Evolutionary conservation across 35 echinoderm and acorn worm genomes (phyloP).

Genomic region (Apostichopus japonicus): DNA sequence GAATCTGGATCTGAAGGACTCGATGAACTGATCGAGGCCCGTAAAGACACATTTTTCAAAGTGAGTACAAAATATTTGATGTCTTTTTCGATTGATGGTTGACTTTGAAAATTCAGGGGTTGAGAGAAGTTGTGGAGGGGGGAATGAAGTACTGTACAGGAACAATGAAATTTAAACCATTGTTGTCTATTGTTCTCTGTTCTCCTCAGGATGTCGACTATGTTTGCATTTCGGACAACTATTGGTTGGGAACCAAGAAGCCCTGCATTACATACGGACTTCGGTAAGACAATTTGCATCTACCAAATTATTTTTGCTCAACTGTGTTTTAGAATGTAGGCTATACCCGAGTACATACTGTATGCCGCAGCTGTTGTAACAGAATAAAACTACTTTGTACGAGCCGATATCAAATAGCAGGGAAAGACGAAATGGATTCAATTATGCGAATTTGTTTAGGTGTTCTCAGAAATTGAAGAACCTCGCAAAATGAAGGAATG

Average conservation of each 20-base stretch:
- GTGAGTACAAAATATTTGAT: conserved; percentile 51
- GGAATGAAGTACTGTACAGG: too few relatives aligned
- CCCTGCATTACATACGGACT: conserved; percentile 95
- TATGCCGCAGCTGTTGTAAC: too few relatives aligned
- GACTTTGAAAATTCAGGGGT: background rate
- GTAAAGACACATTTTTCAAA: conserved; percentile 94
- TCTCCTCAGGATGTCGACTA: conserved; percentile 86
- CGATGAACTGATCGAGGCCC: conserved; percentile 76
- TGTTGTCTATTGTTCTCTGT: background rate
- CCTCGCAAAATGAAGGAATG: too few relatives aligned
- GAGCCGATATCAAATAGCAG: too few relatives aligned
- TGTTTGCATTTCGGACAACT: conserved; percentile 99
- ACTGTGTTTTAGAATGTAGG: too few relatives aligned
- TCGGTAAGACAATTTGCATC: conserved; percentile 55
- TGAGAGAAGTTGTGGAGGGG: background rate
- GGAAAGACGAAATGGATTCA: too few relatives aligned
- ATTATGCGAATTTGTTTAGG: too few relatives aligned
- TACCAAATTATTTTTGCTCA: too few relatives aligned
- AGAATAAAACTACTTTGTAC: too few relatives aligned
- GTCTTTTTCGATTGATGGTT: background rate
- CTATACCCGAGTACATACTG: too few relatives aligned
- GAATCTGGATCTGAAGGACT: conserved; percentile 93
- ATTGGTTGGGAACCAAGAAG: conserved; percentile 89
- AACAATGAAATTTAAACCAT: too few relatives aligned
- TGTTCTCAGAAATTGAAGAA: too few relatives aligned